Evolutionary conservation across 2,888 invertebrate species (phyloP), one percentile per base, ranked within the genome.

Genomic region (Tortrix viridana): DNA sequence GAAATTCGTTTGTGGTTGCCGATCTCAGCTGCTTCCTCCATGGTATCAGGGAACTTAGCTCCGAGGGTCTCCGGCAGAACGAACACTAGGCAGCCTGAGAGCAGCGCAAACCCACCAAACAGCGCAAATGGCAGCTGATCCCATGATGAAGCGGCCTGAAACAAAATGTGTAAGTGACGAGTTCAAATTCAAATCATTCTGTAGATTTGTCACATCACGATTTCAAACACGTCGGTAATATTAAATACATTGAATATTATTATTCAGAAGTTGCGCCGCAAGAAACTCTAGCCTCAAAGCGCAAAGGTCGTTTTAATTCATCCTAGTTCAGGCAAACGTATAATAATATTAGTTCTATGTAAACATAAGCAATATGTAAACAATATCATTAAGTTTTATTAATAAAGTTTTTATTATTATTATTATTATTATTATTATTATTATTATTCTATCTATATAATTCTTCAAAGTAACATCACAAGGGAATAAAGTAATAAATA

Each of bases 61-160:
- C 93, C 93, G 7, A 92, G 85, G 1, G 94, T 94, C 81, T 94
- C 94, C 0, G 94, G 94, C 49, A 94, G 93, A 7, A 92, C 70
- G 65, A 94, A 85, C 12, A 93, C 84, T 43, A 94, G 78, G 3
- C 79, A 61, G 1, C 94, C 94, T 4, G 94, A 92, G 1, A 89
- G 54, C 1, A 92, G 76, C 0, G 94, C 93, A 65, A 92, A 88
- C 1, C 77, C 69, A 0, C 89, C 93, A 70, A 94, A 94, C 52
- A 94, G 71, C 14, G 93, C 87, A 52, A 93, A 89, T 0, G 94
- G 94, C 50, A 91, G 73, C 14, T 84, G 77, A 1, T 81, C 82
- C 74, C 86, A 89, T 9, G 81, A 80, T 0, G 82, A 75, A 0
- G 70, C 70, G 6, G 79, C 85, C 87, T 87, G 72, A 0, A 75